Evolutionary conservation across 2,797 vertebrate species (phyloP).

Genomic region (Remorina albescens): DNA sequence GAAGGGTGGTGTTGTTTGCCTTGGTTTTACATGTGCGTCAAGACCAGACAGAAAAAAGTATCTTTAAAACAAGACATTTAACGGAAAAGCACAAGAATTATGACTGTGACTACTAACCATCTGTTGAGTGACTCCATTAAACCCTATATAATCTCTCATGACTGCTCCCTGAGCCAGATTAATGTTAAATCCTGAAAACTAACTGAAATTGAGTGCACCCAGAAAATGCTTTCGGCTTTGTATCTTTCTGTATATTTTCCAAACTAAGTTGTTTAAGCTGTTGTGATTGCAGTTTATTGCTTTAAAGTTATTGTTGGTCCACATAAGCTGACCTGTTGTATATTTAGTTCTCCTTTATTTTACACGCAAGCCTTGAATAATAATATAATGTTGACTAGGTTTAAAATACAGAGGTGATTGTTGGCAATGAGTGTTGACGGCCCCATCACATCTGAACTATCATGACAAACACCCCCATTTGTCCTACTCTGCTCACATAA

Average conservation of each 20-base stretch:
- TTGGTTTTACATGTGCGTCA: neutral
- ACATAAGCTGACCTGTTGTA: neutral
- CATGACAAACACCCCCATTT: neutral
- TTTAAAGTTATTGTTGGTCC: neutral
- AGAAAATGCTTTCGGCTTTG: conserved; percentile 1
- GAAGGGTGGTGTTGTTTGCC: neutral
- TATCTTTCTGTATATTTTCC: conserved; percentile 14
- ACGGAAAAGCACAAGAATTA: conserved; percentile 23
- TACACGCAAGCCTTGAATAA: too few relatives aligned
- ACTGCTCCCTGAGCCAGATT: conserved; percentile 26
- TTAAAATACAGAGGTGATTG: neutral
- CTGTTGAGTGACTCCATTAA: conserved; percentile 24
- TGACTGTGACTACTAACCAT: conserved; percentile 35
- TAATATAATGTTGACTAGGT: neutral
- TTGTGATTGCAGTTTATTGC: neutral
- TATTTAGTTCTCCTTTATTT: conserved; percentile 1
- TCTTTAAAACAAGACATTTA: neutral
- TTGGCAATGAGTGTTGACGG: neutral
- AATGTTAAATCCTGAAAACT: conserved; percentile 58
- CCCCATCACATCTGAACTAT: neutral
- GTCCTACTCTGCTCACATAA: neutral
- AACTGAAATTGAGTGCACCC: conserved; percentile 21
- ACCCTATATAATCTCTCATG: conserved; percentile 30
- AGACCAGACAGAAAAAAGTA: neutral
- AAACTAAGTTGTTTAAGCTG: neutral